These are phyloP conservation scores for Eupithecia dodoneata DNA, from an alignment of 2,888 invertebrate genomes.

Conservation along the genomic window DNA sequence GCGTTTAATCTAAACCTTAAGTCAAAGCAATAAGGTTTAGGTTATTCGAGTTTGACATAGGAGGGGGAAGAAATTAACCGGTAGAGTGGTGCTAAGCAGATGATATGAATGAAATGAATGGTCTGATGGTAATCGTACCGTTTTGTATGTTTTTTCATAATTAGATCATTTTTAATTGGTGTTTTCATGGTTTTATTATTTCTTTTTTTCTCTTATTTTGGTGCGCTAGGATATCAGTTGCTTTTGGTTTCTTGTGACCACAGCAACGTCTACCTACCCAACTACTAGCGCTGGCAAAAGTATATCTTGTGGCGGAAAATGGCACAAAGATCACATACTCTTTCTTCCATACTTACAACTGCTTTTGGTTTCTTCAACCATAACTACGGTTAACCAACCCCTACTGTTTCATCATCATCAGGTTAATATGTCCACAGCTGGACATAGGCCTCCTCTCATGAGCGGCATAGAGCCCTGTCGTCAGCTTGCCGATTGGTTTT, in stretches of 20 bases:
- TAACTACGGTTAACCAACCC: no score
- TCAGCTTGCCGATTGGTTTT: no score
- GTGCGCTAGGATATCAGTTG: neutral
- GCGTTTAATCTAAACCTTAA: conserved; percentile 11
- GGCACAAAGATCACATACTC: no score
- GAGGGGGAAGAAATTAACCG: conserved; percentile 29
- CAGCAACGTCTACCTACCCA: neutral
- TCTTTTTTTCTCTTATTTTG: neutral
- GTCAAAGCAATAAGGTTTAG: neutral
- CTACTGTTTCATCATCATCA: no score
- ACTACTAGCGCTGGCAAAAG: no score
- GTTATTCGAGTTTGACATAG: conserved; percentile 9
- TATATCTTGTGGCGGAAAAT: no score
- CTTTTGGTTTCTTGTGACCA: neutral
- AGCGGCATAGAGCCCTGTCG: no score
- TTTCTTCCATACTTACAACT: no score
- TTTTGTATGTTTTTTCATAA: conserved; percentile 26
- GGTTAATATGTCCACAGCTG: no score
- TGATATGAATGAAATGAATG: conserved; percentile 11
- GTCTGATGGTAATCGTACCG: conserved; percentile 27
- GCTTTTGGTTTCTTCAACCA: no score
- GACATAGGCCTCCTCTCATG: no score
- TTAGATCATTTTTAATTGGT: conserved; percentile 13
- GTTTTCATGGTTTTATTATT: neutral
- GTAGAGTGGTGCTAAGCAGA: conserved; percentile 30